Evolutionary conservation across 2,797 vertebrate species (phyloP).

Genomic region (Sylvia borin): DNA sequence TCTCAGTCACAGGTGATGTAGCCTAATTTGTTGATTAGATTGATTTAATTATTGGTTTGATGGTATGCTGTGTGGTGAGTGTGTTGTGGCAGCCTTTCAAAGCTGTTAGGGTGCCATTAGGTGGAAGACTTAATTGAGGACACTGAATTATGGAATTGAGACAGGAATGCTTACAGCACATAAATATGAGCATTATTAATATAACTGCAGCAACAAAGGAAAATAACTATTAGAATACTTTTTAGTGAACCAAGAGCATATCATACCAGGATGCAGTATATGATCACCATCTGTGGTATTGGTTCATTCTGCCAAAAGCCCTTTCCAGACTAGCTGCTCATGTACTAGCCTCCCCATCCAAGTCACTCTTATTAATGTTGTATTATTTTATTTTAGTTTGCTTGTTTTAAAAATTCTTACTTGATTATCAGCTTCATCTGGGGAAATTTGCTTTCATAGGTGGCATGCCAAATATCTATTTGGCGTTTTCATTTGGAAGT

Average conservation of each 20-base stretch:
- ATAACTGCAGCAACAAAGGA: background rate
- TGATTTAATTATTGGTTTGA: background rate
- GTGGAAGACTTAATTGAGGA: background rate
- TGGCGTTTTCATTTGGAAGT: background rate
- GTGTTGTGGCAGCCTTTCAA: constrained; percentile 8
- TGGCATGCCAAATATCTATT: background rate
- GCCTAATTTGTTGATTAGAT: constrained; percentile 15
- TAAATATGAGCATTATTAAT: background rate
- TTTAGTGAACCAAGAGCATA: background rate
- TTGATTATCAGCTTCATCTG: background rate
- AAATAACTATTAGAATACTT: background rate
- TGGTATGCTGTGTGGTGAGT: background rate
- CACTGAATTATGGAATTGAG: background rate
- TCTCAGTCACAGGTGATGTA: background rate
- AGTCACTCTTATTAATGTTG: background rate
- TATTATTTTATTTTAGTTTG: background rate
- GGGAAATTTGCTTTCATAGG: background rate
- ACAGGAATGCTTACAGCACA: background rate
- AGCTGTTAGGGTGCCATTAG: background rate
- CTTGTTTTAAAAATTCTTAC: background rate
- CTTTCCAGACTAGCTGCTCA: background rate
- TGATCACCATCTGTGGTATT: background rate
- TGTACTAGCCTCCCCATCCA: background rate
- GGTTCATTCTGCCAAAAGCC: background rate
- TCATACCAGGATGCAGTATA: background rate